These are phyloP conservation scores for Scalopus aquaticus DNA, from an alignment of 2,113 vertebrate genomes.

Conservation along the genomic window DNA sequence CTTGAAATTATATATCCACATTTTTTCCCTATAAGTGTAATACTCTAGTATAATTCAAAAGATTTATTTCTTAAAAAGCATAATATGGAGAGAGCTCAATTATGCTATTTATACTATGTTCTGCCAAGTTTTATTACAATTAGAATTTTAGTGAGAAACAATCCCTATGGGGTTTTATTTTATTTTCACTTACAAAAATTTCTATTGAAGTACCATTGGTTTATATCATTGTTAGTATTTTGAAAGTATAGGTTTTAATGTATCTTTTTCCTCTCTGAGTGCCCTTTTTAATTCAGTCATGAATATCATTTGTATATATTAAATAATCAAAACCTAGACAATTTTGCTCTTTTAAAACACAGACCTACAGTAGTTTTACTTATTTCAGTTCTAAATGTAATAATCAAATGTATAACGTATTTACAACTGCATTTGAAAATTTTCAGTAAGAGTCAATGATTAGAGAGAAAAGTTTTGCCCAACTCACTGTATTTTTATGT, in stretches of 20 bases:
- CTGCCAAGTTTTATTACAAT: background rate
- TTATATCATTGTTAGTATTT: no score
- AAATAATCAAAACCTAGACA: background rate
- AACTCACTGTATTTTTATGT: background rate
- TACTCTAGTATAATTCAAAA: background rate
- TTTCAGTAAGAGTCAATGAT: background rate
- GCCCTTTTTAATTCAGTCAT: background rate
- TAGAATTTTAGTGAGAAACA: background rate
- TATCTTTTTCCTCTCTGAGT: background rate
- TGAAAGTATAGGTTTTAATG: background rate
- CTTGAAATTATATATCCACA: background rate
- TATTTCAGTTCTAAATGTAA: background rate
- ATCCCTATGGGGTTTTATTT: background rate
- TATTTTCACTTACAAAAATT: no score
- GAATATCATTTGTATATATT: background rate
- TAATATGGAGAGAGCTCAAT: background rate
- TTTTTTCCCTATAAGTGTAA: background rate
- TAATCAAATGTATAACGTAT: background rate
- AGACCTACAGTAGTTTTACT: background rate
- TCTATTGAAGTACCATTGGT: no score
- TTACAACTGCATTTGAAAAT: background rate
- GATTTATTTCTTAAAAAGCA: background rate
- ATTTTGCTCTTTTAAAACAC: background rate
- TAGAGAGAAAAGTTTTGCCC: background rate
- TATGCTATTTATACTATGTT: background rate